Evolutionary conservation across 1,140 invertebrate species (phyloP).

Genomic region (Aleiodes sp.): DNA sequence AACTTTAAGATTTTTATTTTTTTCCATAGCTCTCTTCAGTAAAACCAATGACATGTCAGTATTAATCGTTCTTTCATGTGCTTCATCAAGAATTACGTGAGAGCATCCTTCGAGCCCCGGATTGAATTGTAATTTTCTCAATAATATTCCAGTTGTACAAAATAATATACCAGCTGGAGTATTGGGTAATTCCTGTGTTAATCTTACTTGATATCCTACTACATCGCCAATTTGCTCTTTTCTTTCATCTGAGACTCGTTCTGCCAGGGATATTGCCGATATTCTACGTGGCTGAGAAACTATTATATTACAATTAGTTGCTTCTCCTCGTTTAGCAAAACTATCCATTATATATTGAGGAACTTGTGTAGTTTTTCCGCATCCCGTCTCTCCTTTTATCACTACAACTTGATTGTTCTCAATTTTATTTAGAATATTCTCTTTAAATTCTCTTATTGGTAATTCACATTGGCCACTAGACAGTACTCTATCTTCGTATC

Average conservation of each 20-base stretch:
- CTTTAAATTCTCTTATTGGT: slow-evolving; percentile 25
- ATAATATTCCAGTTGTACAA: slow-evolving; percentile 81
- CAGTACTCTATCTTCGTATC: slow-evolving; percentile 4
- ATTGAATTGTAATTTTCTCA: slow-evolving; percentile 73
- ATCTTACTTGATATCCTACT: slow-evolving; percentile 70
- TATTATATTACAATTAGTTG: slow-evolving; percentile 77
- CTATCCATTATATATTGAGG: slow-evolving; percentile 92
- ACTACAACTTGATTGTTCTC: slow-evolving; percentile 72
- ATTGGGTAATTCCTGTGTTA: slow-evolving; percentile 43
- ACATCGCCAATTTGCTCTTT: slow-evolving; percentile 80
- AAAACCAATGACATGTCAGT: slow-evolving; percentile 72
- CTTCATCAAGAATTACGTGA: slow-evolving; percentile 82
- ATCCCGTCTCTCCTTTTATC: slow-evolving; percentile 88
- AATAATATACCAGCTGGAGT: slow-evolving; percentile 68
- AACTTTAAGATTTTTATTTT: slow-evolving; percentile 68
- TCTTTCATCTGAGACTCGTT: slow-evolving; percentile 85
- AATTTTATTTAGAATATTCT: slow-evolving; percentile 44
- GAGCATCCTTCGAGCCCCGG: slow-evolving; percentile 65
- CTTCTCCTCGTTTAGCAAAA: slow-evolving; percentile 55
- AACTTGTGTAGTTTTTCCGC: slow-evolving; percentile 90
- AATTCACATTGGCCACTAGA: neutral
- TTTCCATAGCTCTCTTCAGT: slow-evolving; percentile 63
- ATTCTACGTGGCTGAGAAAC: slow-evolving; percentile 91
- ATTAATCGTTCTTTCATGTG: slow-evolving; percentile 77
- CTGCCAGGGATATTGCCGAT: slow-evolving; percentile 87